phyloP scores from a whole-genome alignment of 2,113 vertebrate species.

The Sceloporus tristichus region DNA sequence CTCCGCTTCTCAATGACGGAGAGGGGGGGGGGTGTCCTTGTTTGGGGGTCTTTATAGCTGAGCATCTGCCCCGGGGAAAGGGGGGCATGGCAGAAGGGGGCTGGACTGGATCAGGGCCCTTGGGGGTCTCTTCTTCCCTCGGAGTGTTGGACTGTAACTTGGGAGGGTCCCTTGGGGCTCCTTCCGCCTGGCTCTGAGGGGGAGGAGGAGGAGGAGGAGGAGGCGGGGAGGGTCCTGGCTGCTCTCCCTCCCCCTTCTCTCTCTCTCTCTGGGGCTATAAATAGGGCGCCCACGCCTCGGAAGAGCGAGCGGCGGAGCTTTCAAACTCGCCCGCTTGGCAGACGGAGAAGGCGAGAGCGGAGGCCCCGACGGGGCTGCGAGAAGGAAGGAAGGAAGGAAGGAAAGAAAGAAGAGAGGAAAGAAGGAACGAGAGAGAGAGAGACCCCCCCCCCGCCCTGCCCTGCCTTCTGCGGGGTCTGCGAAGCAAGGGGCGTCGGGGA shows the following conservation, averaged over 20 bases:
- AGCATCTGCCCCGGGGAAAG: no score
- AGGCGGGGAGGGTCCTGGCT: not conserved
- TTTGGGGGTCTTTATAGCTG: no score
- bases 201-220: no score
- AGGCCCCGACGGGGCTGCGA: not conserved
- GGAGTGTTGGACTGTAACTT: no score
- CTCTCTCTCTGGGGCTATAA: slow-evolving; percentile 20
- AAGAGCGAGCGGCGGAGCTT: slow-evolving; percentile 39
- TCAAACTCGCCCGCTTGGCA: slow-evolving; percentile 16
- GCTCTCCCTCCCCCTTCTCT: slow-evolving; percentile 35
- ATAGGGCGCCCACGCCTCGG: slow-evolving; percentile 54
- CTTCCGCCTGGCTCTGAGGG: no score
- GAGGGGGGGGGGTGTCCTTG: no score
- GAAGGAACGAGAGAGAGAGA: not conserved
- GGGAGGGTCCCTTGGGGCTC: no score
- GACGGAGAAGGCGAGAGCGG: no score
- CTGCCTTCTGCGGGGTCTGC: not conserved
- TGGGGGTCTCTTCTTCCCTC: no score
- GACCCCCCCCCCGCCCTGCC: not conserved
- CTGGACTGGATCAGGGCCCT: no score
- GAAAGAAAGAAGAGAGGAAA: not conserved
- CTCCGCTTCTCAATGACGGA: no score
- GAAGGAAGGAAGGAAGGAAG: not conserved
- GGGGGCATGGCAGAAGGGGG: no score
- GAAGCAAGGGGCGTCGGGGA: slow-evolving; percentile 58